phyloP scores from a whole-genome alignment of 1,140 invertebrate species.

The Pinna nobilis region DNA sequence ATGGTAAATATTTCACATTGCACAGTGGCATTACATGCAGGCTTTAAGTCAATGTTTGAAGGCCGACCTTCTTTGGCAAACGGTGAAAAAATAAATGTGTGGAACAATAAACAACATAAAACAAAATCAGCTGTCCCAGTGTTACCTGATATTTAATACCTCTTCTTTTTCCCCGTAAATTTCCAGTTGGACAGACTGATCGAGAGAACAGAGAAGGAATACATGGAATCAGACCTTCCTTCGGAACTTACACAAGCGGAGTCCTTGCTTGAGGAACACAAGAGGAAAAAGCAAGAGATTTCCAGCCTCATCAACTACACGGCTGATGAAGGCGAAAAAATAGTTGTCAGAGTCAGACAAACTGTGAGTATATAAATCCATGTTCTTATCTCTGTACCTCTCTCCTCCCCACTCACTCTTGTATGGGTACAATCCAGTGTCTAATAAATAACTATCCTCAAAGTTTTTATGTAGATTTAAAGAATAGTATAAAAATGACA shows the following conservation, averaged over 20 bases:
- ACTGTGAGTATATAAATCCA: conserved; percentile 74
- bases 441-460: no score
- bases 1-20: no score
- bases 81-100: no score
- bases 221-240: conserved; percentile 72
- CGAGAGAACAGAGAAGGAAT: conserved; percentile 75
- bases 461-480: no score
- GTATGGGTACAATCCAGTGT: not conserved
- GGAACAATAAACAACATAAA: no score
- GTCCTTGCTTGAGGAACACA: conserved; percentile 78
- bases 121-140: no score
- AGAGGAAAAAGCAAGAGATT: conserved; percentile 78
- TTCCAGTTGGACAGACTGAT: conserved; percentile 77
- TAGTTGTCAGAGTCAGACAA: conserved; percentile 80
- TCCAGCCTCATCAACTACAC: conserved; percentile 80
- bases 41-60: no score
- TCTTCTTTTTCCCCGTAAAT: conserved; percentile 11
- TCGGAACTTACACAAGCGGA: conserved; percentile 76
- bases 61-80: no score
- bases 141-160: no score
- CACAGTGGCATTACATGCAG: no score
- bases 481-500: no score
- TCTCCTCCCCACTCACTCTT: not conserved
- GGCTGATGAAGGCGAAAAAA: conserved; percentile 79
- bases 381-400: not conserved